phyloP scores from a whole-genome alignment of 2,113 vertebrate genomes.

The Ardeotis arabs region DNA sequence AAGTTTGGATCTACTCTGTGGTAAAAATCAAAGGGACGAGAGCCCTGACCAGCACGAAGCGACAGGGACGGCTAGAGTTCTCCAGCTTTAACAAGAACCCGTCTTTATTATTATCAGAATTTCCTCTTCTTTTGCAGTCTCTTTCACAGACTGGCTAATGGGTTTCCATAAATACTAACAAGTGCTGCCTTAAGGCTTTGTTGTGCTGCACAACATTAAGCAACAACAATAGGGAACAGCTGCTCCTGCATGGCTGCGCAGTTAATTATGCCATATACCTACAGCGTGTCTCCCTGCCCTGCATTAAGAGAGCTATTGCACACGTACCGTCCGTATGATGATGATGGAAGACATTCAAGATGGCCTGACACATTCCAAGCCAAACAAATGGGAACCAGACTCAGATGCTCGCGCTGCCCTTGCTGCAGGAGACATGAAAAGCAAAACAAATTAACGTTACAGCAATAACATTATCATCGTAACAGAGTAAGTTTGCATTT shows the following conservation, averaged over 20 bases:
- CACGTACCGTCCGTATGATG: neutral
- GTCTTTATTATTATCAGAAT: constrained; percentile 30
- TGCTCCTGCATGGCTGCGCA: constrained; percentile 26
- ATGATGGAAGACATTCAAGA: neutral
- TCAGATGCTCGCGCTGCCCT: neutral
- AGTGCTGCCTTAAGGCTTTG: constrained; percentile 56
- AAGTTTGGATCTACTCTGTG: neutral
- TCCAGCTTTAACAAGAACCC: neutral
- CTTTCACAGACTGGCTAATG: constrained; percentile 42
- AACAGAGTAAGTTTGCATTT: neutral
- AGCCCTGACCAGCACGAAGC: neutral
- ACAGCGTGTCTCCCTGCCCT: neutral
- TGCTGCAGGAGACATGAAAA: constrained; percentile 8
- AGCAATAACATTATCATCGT: neutral
- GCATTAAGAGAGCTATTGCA: neutral
- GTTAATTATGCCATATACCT: constrained; percentile 51
- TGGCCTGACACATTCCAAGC: neutral
- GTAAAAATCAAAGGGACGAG: neutral
- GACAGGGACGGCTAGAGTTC: neutral
- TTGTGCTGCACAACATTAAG: constrained; percentile 44
- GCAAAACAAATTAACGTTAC: neutral
- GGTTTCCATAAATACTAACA: constrained; percentile 58
- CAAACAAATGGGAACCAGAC: constrained; percentile 42
- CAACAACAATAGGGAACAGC: constrained; percentile 63
- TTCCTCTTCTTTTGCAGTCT: constrained; percentile 41